Conservation (phyloP, 2,888 invertebrate genomes). For the Shargacucullia verbasci region DNA sequence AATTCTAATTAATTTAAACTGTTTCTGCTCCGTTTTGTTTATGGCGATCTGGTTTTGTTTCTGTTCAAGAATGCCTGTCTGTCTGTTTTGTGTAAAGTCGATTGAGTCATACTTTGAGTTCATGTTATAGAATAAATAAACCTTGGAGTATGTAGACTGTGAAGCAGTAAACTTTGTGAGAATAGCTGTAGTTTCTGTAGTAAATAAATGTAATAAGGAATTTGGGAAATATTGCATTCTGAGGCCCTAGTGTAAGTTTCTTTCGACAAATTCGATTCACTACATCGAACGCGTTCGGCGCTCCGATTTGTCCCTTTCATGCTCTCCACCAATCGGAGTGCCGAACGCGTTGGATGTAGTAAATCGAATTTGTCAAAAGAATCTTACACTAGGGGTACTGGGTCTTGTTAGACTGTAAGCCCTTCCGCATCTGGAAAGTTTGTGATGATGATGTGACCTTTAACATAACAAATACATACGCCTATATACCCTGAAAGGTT, state of each 20-base stretch:
- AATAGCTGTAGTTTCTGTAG: slow-evolving; percentile 15
- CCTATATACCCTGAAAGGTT: too few relatives aligned
- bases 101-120: slow-evolving; percentile 36
- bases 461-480: too few relatives aligned
- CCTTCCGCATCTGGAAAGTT: not conserved
- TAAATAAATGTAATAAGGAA: too few relatives aligned
- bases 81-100: slow-evolving; percentile 40
- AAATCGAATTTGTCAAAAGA: too few relatives aligned
- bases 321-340: too few relatives aligned
- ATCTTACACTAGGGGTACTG: too few relatives aligned
- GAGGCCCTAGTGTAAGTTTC: too few relatives aligned
- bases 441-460: not conserved
- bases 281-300: too few relatives aligned
- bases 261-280: too few relatives aligned
- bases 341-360: too few relatives aligned
- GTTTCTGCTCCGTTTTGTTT: slow-evolving; percentile 35
- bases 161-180: slow-evolving; percentile 1
- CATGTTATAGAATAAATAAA: slow-evolving; percentile 33
- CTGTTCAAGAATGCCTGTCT: slow-evolving; percentile 2
- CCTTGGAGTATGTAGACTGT: slow-evolving; percentile 5
- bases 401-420: not conserved
- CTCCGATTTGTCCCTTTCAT: too few relatives aligned
- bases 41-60: slow-evolving; percentile 22
- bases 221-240: too few relatives aligned
- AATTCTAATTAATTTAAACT: slow-evolving; percentile 28